These are phyloP conservation scores for Martes martes DNA, from an alignment of 2,113 vertebrate genomes.

Conservation along the genomic window DNA sequence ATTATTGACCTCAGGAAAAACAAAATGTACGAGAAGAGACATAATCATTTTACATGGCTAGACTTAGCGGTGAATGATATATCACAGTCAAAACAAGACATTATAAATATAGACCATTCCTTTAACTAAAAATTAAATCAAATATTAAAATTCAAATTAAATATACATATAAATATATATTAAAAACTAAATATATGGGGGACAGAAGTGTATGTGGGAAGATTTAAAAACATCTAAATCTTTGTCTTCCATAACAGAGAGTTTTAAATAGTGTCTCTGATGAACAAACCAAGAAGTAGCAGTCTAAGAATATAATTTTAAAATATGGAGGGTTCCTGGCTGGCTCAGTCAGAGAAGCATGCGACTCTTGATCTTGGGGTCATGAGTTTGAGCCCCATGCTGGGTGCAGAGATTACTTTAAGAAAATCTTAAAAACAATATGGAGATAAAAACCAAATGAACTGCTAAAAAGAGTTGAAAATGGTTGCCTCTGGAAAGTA, in stretches of 20 bases:
- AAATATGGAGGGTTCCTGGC: background rate
- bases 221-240: constrained; percentile 3
- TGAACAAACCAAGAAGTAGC: background rate
- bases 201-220: background rate
- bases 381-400: background rate
- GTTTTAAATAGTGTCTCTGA: background rate
- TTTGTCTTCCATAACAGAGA: background rate
- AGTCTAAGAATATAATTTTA: background rate
- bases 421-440: background rate
- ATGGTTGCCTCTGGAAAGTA: background rate
- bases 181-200: background rate
- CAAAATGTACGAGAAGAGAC: constrained; percentile 36
- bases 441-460: background rate
- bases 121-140: constrained; percentile 44
- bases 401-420: background rate
- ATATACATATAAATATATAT: background rate
- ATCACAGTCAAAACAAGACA: constrained; percentile 41
- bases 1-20: constrained; percentile 41
- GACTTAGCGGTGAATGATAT: background rate
- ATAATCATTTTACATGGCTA: constrained; percentile 45
- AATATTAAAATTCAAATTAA: background rate
- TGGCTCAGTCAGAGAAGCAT: background rate
- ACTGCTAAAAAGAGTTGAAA: background rate
- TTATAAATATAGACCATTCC: background rate
- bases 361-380: background rate